These are phyloP conservation scores for Aphidius ervi DNA, from an alignment of 1,140 invertebrate species.

Conservation along the genomic window DNA sequence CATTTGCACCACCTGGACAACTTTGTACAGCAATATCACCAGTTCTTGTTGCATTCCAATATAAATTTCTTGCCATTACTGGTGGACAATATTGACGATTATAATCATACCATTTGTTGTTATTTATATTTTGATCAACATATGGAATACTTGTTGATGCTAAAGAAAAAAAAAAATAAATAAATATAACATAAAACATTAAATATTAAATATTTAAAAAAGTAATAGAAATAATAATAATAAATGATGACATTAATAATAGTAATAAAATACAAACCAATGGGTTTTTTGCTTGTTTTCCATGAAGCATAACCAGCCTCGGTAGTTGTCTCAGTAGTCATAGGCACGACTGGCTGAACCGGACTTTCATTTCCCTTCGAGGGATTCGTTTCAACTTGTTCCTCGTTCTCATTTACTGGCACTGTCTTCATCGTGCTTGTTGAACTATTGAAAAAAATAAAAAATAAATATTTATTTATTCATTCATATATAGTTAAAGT, in stretches of 20 bases:
- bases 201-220: neutral
- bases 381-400: constrained; percentile 12
- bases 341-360: constrained; percentile 36
- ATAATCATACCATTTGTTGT: constrained; percentile 39
- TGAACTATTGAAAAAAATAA: constrained; percentile 15
- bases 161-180: constrained; percentile 25
- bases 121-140: constrained; percentile 37
- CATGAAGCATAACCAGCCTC: constrained; percentile 42
- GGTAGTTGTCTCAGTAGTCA: constrained; percentile 40
- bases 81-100: constrained; percentile 60
- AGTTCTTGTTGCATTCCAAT: constrained; percentile 83
- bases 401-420: constrained; percentile 18
- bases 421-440: constrained; percentile 15
- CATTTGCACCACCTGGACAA: constrained; percentile 84
- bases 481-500: neutral
- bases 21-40: constrained; percentile 77
- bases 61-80: constrained; percentile 68
- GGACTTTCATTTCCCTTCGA: constrained; percentile 26
- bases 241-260: constrained; percentile 6
- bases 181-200: constrained; percentile 4
- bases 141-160: constrained; percentile 42
- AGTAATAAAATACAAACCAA: constrained; percentile 32
- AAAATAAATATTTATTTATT: neutral
- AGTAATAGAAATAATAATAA: neutral
- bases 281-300: constrained; percentile 47